A percentile compares a stretch with the other conserved stretches of the same genome.
These are phyloP conservation scores for Onychomys leucogaster DNA, from an alignment of 2,797 vertebrate species.

Conservation along the genomic window DNA sequence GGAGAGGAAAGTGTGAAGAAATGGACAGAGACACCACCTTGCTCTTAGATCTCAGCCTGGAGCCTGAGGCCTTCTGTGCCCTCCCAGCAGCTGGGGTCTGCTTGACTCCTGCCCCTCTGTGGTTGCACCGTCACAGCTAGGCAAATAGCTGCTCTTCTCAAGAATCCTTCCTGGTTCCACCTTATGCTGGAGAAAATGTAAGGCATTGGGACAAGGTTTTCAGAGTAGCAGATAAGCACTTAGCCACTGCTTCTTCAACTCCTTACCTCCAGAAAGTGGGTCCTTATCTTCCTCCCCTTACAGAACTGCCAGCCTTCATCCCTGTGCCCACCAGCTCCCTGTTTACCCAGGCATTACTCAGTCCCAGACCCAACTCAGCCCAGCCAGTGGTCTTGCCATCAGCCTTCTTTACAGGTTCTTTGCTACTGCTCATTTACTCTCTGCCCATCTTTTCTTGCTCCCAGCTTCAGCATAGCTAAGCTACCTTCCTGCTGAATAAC, in stretches of 20 bases:
- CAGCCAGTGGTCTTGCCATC: rapidly evolving
- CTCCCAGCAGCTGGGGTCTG: not conserved
- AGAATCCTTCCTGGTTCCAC: not conserved
- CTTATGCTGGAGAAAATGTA: not conserved
- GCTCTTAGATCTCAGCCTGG: not conserved
- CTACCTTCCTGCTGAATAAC: not conserved
- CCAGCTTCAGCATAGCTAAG: not conserved
- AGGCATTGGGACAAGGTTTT: not conserved
- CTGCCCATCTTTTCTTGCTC: not conserved
- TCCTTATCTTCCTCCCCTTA: not conserved
- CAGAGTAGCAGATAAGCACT: not conserved
- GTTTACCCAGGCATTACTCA: not conserved
- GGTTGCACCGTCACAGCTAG: not conserved
- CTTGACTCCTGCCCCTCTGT: not conserved
- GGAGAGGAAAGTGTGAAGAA: no score
- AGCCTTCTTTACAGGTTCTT: no score
- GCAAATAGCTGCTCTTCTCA: not conserved
- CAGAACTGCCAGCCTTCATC: not conserved
- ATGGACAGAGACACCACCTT: not conserved
- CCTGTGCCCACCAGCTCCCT: not conserved
- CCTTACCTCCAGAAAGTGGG: not conserved
- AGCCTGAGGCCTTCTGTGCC: not conserved
- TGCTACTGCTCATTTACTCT: not conserved
- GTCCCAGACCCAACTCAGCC: not conserved
- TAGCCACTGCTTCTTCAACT: not conserved